Conservation (phyloP, 2,888 invertebrate species). For the Asteroscopus sphinx region DNA sequence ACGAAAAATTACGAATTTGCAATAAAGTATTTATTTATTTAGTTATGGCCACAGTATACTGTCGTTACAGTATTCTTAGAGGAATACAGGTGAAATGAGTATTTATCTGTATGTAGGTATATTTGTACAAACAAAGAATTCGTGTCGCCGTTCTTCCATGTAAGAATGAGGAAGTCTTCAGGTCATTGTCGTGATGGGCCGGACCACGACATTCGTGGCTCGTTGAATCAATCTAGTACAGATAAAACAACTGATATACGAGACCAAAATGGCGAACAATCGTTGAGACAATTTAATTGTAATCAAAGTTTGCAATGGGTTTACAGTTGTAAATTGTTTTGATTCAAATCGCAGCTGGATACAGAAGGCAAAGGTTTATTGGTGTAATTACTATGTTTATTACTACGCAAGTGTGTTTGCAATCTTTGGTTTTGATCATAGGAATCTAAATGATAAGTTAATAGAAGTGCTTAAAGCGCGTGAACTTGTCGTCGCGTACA, state of each 20-base stretch:
- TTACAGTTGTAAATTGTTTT: constrained; percentile 47
- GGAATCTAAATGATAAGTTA: background rate
- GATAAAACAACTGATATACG: constrained; percentile 25
- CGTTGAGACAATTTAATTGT: constrained; percentile 37
- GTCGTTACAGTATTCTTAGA: too few species aligned
- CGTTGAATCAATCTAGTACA: constrained; percentile 28
- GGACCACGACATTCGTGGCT: constrained; percentile 6
- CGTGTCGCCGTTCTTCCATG: background rate
- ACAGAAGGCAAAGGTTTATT: constrained; percentile 38
- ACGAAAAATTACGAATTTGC: too few species aligned
- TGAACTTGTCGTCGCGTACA: too few species aligned
- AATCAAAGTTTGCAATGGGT: constrained; percentile 26
- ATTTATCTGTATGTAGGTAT: too few species aligned
- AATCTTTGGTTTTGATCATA: constrained; percentile 11
- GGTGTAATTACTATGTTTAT: constrained; percentile 31
- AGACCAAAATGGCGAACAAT: constrained; percentile 17
- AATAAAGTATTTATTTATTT: too few species aligned
- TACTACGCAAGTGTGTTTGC: constrained; percentile 2
- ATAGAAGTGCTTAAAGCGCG: too few species aligned
- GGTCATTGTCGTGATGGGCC: constrained; percentile 22
- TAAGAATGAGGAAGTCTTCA: background rate
- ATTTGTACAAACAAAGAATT: background rate
- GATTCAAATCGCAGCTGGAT: constrained; percentile 51
- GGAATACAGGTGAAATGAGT: too few species aligned
- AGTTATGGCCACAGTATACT: too few species aligned